Base-by-base conservation (phyloP, 1,140 invertebrate species). In the Schlechtendalia chinensis region DNA sequence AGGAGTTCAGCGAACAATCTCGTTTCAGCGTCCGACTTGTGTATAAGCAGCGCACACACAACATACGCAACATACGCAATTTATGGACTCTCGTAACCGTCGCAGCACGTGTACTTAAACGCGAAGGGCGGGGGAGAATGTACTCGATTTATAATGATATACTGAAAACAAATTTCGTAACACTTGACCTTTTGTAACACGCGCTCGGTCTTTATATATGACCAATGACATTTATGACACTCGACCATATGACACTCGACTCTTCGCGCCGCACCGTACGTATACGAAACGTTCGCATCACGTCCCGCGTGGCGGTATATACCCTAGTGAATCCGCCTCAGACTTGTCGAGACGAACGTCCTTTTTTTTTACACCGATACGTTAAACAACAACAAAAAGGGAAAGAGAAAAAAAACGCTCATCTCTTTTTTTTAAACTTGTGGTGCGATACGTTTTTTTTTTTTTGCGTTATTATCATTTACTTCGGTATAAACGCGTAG, bases 211-310 rank as follows among this genome's bases (percentile, higher is more conserved):
- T 77, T 77, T 77, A 69, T 54, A 19, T 54, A 45, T 75, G 74
- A 77, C 74, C 53, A 77, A 77, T 61, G 74, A 58, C 54, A 59
- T 77, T 77, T 77, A 77, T 77, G 74, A 58, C 54, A 59, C 74
- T 77, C 54, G 74, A 77, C 74, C 59, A 59, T 58, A 45, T 39
- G 56, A 59, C 59, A 77, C 74, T 77, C 32, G n/a, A 75, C 72
- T 14, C n/a, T 56, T 29, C 22, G 22, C 29, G n/a, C 19, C 12
- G 24, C 24, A 19, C 16, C 53, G 12, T 14, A 27, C 11, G 58
- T 27, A 12, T 27, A 22, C 12, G 22, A 24, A 59, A 27, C 16
- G n/a, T n/a, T n/a, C n/a, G n/a, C n/a, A n/a, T n/a, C n/a, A n/a
- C n/a, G n/a, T n/a, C n/a, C n/a, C n/a, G n/a, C n/a, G n/a, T n/a